These are phyloP conservation scores for Lycia hirtaria DNA, from an alignment of 2,888 invertebrate species.

Conservation along the genomic window DNA sequence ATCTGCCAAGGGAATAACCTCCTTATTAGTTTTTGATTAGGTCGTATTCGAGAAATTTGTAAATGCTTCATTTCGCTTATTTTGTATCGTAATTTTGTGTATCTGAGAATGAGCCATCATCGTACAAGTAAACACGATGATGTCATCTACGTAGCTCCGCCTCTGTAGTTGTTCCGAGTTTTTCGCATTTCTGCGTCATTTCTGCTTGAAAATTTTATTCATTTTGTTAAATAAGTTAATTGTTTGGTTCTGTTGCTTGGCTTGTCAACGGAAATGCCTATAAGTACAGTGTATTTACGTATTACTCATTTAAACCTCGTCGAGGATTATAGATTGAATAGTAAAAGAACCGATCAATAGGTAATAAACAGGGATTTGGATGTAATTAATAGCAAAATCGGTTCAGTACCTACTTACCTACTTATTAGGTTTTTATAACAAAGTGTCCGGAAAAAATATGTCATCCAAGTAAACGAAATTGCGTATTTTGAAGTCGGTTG, in stretches of 20 bases:
- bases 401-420: too few species aligned
- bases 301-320: too few species aligned
- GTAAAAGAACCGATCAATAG: too few species aligned
- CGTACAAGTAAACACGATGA: slow-evolving; percentile 62
- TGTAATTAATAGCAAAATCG: too few species aligned
- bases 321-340: too few species aligned
- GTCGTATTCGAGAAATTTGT: slow-evolving; percentile 28
- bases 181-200: slow-evolving; percentile 26
- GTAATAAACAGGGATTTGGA: too few species aligned
- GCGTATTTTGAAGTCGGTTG: too few species aligned
- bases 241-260: not conserved
- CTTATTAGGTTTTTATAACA: too few species aligned
- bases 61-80: slow-evolving; percentile 1
- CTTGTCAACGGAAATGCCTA: not conserved
- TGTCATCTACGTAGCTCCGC: slow-evolving; percentile 63
- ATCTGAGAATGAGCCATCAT: slow-evolving; percentile 40
- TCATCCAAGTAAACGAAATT: too few species aligned
- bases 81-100: slow-evolving; percentile 38
- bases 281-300: too few species aligned
- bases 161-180: slow-evolving; percentile 48
- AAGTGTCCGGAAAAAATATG: too few species aligned
- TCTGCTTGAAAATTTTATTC: slow-evolving; percentile 27
- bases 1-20: slow-evolving; percentile 19
- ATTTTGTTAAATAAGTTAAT: not conserved
- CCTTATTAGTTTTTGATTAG: slow-evolving; percentile 10